Conservation (phyloP, 2,797 vertebrate genomes). For the Eulemur rubriventer region DNA sequence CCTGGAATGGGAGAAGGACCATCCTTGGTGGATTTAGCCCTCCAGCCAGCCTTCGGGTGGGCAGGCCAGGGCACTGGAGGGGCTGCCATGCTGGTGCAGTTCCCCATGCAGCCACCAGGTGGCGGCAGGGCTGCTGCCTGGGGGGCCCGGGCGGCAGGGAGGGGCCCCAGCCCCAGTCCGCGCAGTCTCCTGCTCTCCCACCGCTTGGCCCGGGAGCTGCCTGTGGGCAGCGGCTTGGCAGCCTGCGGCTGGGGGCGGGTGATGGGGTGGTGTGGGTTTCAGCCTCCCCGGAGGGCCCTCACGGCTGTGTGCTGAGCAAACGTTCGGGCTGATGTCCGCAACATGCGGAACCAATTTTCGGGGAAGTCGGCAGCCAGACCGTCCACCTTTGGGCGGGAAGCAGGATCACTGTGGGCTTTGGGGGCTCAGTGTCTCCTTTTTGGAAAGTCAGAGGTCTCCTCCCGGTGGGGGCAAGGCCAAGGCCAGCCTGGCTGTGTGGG, state of each 20-base stretch:
- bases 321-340: slow-evolving; percentile 76
- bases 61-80: background rate
- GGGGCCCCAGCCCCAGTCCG: background rate
- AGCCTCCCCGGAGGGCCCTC: slow-evolving; percentile 81
- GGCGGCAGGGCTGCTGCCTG: slow-evolving; percentile 68
- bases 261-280: slow-evolving; percentile 79
- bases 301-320: slow-evolving; percentile 81
- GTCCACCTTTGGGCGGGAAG: slow-evolving; percentile 78
- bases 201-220: slow-evolving; percentile 64
- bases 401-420: slow-evolving; percentile 33
- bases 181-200: slow-evolving; percentile 10
- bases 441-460: slow-evolving; percentile 38
- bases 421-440: slow-evolving; percentile 13
- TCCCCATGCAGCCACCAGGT: slow-evolving; percentile 69
- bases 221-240: slow-evolving; percentile 76
- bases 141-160: background rate
- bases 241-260: slow-evolving; percentile 59
- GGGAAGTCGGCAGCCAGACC: slow-evolving; percentile 72
- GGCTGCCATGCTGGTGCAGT: slow-evolving; percentile 69
- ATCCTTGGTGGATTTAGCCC: slow-evolving; percentile 30
- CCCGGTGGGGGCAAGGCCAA: background rate
- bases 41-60: background rate
- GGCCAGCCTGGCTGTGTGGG: background rate
- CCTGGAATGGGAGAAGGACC: slow-evolving; percentile 61
- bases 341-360: slow-evolving; percentile 84